These are phyloP conservation scores for Lithosia quadra DNA, from an alignment of 2,888 invertebrate genomes.

Conservation along the genomic window DNA sequence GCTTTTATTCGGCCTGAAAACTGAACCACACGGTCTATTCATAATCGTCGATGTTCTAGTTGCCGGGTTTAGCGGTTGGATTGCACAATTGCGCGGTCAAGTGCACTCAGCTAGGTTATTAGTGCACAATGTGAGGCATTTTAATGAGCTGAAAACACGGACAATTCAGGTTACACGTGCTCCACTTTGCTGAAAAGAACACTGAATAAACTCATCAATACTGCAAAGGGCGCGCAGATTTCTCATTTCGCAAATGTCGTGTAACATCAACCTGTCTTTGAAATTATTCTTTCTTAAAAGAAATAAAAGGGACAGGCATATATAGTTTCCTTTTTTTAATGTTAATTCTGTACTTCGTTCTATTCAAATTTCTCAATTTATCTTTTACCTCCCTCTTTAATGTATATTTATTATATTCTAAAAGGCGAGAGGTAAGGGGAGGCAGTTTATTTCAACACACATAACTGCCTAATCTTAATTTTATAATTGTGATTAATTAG, in stretches of 20 bases:
- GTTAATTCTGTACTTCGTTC: no score
- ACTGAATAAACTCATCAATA: slow-evolving; percentile 35
- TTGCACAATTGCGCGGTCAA: slow-evolving; percentile 48
- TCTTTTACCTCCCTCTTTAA: background rate
- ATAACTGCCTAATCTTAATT: background rate
- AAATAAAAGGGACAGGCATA: background rate
- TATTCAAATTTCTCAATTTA: background rate
- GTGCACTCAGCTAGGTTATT: slow-evolving; percentile 50
- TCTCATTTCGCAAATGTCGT: slow-evolving; percentile 12
- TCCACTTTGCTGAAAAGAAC: slow-evolving; percentile 33
- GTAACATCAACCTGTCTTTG: background rate
- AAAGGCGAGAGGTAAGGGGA: background rate
- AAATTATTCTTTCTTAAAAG: background rate
- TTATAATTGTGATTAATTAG: background rate
- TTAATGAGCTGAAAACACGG: slow-evolving; percentile 53
- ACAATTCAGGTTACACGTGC: slow-evolving; percentile 50
- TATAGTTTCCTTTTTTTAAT: no score
- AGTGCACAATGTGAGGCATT: slow-evolving; percentile 48
- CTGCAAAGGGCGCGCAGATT: slow-evolving; percentile 26
- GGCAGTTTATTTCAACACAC: background rate
- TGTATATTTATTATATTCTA: background rate
- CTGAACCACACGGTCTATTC: slow-evolving; percentile 4
- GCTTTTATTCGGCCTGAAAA: background rate
- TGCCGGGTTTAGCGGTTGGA: slow-evolving; percentile 7
- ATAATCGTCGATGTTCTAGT: slow-evolving; percentile 2